A percentile compares a stretch with the other conserved stretches of the same genome.
phyloP scores from a whole-genome alignment of 2,113 vertebrate genomes.

The Chaetodon trifascialis region DNA sequence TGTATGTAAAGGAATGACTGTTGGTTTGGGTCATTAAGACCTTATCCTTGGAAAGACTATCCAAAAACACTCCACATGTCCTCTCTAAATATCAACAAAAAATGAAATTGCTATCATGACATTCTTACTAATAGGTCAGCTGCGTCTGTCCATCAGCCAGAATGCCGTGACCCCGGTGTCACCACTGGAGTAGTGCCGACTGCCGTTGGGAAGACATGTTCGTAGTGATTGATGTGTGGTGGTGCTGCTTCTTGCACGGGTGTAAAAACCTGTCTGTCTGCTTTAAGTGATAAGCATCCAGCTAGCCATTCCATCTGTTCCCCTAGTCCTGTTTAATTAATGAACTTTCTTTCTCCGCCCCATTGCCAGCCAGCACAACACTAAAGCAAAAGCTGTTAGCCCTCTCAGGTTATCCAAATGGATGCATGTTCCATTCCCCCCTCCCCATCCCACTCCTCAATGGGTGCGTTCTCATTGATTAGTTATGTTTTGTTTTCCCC shows the following conservation, averaged over 20 bases:
- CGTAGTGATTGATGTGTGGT: conserved; percentile 79
- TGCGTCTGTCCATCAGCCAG: conserved; percentile 26
- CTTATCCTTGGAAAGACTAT: not conserved
- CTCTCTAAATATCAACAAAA: not conserved
- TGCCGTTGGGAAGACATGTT: conserved; percentile 52
- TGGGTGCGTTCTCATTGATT: conserved; percentile 84
- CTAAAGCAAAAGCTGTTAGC: conserved; percentile 87
- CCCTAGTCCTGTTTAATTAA: conserved; percentile 95
- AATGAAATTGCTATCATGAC: not conserved
- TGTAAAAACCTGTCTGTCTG: conserved; percentile 87
- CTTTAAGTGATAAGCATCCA: conserved; percentile 93
- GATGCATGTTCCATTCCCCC: conserved; percentile 81
- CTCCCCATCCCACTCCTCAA: conserved; percentile 63
- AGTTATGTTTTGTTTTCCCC: conserved; percentile 81
- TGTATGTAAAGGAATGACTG: conserved; percentile 27
- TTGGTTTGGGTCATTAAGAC: conserved; percentile 1
- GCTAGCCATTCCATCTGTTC: conserved; percentile 98
- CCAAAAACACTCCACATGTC: not conserved
- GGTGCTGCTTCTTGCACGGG: conserved; percentile 53
- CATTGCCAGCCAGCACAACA: conserved; percentile 77
- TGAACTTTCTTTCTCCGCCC: conserved; percentile 92
- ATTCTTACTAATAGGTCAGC: not conserved
- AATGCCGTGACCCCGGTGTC: conserved; percentile 39
- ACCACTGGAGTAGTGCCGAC: conserved; percentile 23
- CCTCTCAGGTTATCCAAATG: conserved; percentile 90